Base-by-base conservation (phyloP, 2,888 invertebrate species). In the Druceiella hillmani region DNA sequence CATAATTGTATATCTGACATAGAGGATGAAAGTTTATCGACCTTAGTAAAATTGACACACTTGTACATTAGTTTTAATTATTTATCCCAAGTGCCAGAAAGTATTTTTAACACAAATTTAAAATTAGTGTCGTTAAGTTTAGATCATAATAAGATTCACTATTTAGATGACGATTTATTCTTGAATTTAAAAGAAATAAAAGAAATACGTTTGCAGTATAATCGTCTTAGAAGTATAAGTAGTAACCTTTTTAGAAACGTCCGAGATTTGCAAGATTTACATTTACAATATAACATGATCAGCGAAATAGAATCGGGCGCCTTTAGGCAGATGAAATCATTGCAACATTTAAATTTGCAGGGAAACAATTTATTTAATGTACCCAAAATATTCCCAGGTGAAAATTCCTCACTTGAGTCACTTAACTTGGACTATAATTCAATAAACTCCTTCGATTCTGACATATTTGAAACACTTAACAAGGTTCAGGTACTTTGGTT, bases 21-120 rank as follows among this genome's bases (percentile, higher is more conserved):
- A 43, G 84, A 91, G 63, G 78, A 82, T 42, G 81, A 84, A 53
- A 82, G 90, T 33, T 79, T 93, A 55, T 75, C 78, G 49, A 83
- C 85, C 17, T 68, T 92, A 55, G 71, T 74, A 16, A 83, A 85
- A 53, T 66, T 93, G 54, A 78, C 81, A 49, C 87, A 89, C 61
- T 66, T 93, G 48, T 86, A 88, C 61, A 71, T 93, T 53, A 86
- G 88, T 54, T 83, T 81, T 50, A 93, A 93, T 66, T 90, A 86
- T 59, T 79, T 93, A 52, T 81, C 83, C 51, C 74, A 80, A 56
- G 78, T 92, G 55, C 89, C 90, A 43, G 78, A 82, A 47, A 80
- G 81, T 55, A 76, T 89, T 58, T 83, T 91, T 56, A 76, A 78
- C 52, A 77, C 80, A 55, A 88, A 83, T 63, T 77, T 76, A 44